Evolutionary conservation across 1,140 invertebrate species (phyloP).

Genomic region (Pogonus chalceus): DNA sequence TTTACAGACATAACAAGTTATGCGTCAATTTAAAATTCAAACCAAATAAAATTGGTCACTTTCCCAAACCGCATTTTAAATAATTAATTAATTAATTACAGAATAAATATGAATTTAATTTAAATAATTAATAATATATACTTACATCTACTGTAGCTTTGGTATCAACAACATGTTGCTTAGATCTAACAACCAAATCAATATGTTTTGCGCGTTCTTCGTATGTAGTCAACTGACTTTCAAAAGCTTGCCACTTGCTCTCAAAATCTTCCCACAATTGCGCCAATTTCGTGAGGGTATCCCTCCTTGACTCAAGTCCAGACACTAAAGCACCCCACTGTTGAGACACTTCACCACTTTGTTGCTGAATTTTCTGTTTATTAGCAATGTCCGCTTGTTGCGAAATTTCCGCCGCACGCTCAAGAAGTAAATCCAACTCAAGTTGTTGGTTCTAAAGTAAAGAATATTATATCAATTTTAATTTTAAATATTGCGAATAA

Average conservation of each 20-base stretch:
- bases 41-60: too few relatives aligned
- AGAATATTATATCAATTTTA: too few relatives aligned
- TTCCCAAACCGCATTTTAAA: too few relatives aligned
- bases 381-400: slow-evolving; percentile 52
- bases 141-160: slow-evolving; percentile 59
- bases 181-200: slow-evolving; percentile 60
- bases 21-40: too few relatives aligned
- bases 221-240: slow-evolving; percentile 46
- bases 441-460: slow-evolving; percentile 46
- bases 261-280: slow-evolving; percentile 72
- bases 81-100: too few relatives aligned
- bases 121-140: too few relatives aligned
- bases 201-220: slow-evolving; percentile 65
- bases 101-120: too few relatives aligned
- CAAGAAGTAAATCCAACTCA: slow-evolving; percentile 53
- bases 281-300: slow-evolving; percentile 53
- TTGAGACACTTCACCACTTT: slow-evolving; percentile 52
- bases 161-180: slow-evolving; percentile 58
- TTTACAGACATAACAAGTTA: too few relatives aligned
- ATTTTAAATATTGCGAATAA: too few relatives aligned
- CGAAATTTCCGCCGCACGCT: slow-evolving; percentile 52
- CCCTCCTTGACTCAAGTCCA: slow-evolving; percentile 52
- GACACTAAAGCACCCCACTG: slow-evolving; percentile 66
- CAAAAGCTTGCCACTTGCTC: slow-evolving; percentile 51
- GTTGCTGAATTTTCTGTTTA: slow-evolving; percentile 47